Evolutionary conservation across 30 jellyfish, hydroid and myxozoan species (phyloP), one percentile per base, ranked within the genome.

Genomic region (Aurelia aurita): DNA sequence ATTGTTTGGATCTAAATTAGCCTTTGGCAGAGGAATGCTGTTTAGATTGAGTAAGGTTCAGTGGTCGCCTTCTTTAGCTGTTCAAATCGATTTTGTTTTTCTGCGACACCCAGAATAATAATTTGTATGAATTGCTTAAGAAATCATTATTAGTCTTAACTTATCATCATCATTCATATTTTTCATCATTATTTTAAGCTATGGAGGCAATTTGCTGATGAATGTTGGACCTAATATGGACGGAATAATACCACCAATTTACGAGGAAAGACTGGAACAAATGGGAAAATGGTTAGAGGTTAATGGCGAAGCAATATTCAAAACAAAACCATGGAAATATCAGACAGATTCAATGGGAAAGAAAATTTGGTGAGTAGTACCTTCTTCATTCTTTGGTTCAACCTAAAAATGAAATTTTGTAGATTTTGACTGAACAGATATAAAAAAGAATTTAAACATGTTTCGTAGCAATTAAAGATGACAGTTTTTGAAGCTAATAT

Each of bases 191-290:
- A 0, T 51, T 43, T 51, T 59, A 29, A 86, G 98, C 72, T 92
- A 87, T 58, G 98, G 98, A 10, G 98, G 98, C 20, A 92, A 92
- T 75, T 44, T 92, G 71, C 71, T 87, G 57, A 87, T 92, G 94
- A 92, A 92, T 72, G 77, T 92, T 47, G 98, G 97, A 20, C 98
- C 98, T 14, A 92, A 94, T 2, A 76, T 82, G 61, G 98, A 92
- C 54, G 97, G 97, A 58, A 49, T 89, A 26, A 92, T 92, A 39
- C 93, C 87, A 13, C 98, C 98, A 39, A 87, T 92, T 19, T 92
- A 88, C 66, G 91, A 92, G 77, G 98, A 92, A 49, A 73, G 98
- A 23, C 75, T 92, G 57, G 77, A 88, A 11, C 96, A 82, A 68
- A 60, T 92, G 15, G 98, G 98, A 3, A 69, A 69, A 5, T 92